Base-by-base conservation (phyloP, 2,797 vertebrate species). In the Gallinago nigripennis region DNA sequence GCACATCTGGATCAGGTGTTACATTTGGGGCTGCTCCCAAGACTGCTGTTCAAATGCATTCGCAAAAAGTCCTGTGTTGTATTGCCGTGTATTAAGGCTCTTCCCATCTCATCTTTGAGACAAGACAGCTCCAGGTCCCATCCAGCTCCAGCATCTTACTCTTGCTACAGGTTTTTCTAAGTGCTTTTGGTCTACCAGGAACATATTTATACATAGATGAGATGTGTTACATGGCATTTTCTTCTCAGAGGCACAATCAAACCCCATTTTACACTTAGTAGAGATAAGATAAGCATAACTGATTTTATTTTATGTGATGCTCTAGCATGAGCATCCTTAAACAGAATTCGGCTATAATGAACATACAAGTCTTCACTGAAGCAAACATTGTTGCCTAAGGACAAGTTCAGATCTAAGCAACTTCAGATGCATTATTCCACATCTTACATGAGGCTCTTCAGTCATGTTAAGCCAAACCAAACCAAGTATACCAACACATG, bases 261-360 rank as follows among this genome's bases (percentile, higher is more conserved):
- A 82, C 65, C 81, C 61, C n/a, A 46, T 88, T 91, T 94, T 68
- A 94, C 70, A 73, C 51, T 90, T 71, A 64, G 35, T 16, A 86
- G 63, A 86, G 16, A 84, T 73, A 92, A 94, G 58, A 90, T 35
- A 35, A 88, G 48, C 21, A 28, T 73, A 94, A 93, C 76, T 90
- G 73, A 83, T 82, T 86, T 88, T 90, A 63, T 81, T 95, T 95
- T 94, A 94, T 58, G 64, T 39, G 35, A 88, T 86, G 77, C 30
- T 93, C 48, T 93, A 83, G 66, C 48, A 63, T 14, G 1, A 87
- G 71, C 68, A 66, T 87, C 43, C 60, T 94, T 86, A 95, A 81
- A 87, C 17, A 80, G 82, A 90, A 90, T 57, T 90, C 78, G 48
- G 77, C 77, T 94, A 9, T 75, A 92, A 88, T 64, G 70, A 96